Evolutionary conservation across 2,113 vertebrate species (phyloP), one percentile per base, ranked within the genome.

Genomic region (Thymallus thymallus): DNA sequence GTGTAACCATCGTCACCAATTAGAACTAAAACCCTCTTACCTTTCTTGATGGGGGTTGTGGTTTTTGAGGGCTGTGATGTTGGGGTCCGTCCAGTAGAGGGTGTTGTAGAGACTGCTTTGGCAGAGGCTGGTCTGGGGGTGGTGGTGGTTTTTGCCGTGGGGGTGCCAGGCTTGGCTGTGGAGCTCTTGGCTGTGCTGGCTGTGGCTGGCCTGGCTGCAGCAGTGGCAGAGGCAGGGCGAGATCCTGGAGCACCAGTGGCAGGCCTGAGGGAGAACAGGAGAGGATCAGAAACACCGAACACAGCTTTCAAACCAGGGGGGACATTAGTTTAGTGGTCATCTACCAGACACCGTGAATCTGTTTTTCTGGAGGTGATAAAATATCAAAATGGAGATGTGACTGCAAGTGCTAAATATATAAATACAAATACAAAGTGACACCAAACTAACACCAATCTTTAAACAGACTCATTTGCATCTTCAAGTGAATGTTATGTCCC

Each of bases 1-100:
- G n/a, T n/a, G n/a, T n/a, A n/a, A n/a, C n/a, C n/a, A n/a, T n/a
- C n/a, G n/a, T 26, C 2, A 26, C 26, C 2, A 26, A 26, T 26
- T 26, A 26, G 26, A 26, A 26, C 26, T 26, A 1, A 1, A 22
- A 22, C 14, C 10, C 5, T 9, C 18, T 6, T 77, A 93, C 93
- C 93, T 91, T 93, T 94, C 84, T 93, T 94, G 72, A 87, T 69
- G 62, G 91, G 83, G 2, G 89, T 88, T 56, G 88, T 72, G n/a
- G 74, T 89, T 65, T 86, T 92, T 24, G 88, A 77, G 56, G 88
- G 79, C 35, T 82, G 88, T 64, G 78, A 77, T 80, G 77, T 77
- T 30, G 84, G 74, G 75, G 83, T 74, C 74, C 89, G 91, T 74
- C 86, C 89, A 92, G 82, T 87, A 93, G 92, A 85, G 81, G 91